Conservation (phyloP, 2,797 vertebrate species). For the Okamejei kenojei region DNA sequence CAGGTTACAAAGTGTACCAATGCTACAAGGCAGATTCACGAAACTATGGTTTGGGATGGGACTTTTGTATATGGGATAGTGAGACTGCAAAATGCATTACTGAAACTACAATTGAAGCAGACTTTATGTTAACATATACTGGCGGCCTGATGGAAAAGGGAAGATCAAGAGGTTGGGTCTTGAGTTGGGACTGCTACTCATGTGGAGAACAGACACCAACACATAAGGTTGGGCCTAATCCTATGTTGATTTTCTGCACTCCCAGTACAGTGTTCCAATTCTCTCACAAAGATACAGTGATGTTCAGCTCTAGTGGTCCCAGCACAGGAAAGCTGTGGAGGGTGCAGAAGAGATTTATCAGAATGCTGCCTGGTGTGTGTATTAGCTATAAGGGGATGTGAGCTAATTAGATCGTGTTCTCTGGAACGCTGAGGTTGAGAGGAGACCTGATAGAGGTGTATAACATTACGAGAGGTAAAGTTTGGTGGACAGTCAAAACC, state of each 20-base stretch:
- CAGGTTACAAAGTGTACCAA: background rate
- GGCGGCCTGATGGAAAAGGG: background rate
- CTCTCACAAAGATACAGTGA: background rate
- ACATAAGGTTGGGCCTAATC: background rate
- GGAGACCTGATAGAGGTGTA: too few species aligned
- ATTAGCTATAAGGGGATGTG: too few species aligned
- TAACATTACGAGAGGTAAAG: too few species aligned
- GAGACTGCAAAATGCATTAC: background rate
- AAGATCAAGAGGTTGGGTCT: background rate
- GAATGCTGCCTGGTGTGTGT: too few species aligned
- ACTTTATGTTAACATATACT: background rate
- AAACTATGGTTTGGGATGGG: background rate
- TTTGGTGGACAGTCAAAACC: too few species aligned
- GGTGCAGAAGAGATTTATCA: too few species aligned
- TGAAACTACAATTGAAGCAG: background rate
- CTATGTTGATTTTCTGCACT: background rate
- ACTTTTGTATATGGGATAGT: background rate
- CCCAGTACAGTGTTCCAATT: background rate
- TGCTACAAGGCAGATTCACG: background rate
- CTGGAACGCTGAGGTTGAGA: too few species aligned
- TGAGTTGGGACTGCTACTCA: background rate
- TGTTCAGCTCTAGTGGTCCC: too few species aligned
- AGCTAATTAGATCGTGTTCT: too few species aligned
- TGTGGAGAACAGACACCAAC: background rate
- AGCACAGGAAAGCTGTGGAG: too few species aligned